phyloP scores from a whole-genome alignment of 2,797 vertebrate species.

The Platalea minor region DNA sequence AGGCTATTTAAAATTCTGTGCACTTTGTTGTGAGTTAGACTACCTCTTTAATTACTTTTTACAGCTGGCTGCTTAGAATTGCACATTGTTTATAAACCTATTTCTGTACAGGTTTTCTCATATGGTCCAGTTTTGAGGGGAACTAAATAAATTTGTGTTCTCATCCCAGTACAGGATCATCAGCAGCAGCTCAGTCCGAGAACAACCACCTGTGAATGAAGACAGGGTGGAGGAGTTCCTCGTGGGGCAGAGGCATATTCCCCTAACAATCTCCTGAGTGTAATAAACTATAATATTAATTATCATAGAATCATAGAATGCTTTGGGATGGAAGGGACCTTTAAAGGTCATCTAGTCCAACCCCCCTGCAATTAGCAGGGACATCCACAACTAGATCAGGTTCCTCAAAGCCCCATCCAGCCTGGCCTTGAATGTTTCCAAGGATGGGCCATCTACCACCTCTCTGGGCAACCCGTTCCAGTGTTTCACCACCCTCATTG shows the following conservation, averaged over 20 bases:
- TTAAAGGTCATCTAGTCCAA: too few species aligned
- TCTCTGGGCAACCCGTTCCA: too few species aligned
- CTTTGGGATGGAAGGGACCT: too few species aligned
- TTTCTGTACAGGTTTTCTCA: slow-evolving; percentile 15
- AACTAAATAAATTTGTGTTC: background rate
- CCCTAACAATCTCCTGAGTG: background rate
- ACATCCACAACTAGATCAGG: too few species aligned
- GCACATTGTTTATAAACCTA: slow-evolving; percentile 41
- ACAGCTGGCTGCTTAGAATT: slow-evolving; percentile 51
- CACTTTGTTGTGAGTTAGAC: slow-evolving; percentile 69
- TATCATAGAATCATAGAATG: too few species aligned
- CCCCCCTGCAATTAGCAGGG: too few species aligned
- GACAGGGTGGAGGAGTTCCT: background rate
- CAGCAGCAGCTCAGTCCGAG: background rate
- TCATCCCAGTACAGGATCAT: background rate
- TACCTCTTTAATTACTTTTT: slow-evolving; percentile 71
- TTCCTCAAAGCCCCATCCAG: too few species aligned
- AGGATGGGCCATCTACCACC: too few species aligned
- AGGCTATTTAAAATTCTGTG: slow-evolving; percentile 59
- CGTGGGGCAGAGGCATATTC: background rate
- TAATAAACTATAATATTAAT: background rate
- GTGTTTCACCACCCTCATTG: too few species aligned
- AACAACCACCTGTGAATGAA: background rate
- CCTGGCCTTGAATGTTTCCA: too few species aligned
- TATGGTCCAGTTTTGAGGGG: background rate